Base-by-base conservation (phyloP, 1,140 invertebrate genomes). In the Magallana ariakensis region DNA sequence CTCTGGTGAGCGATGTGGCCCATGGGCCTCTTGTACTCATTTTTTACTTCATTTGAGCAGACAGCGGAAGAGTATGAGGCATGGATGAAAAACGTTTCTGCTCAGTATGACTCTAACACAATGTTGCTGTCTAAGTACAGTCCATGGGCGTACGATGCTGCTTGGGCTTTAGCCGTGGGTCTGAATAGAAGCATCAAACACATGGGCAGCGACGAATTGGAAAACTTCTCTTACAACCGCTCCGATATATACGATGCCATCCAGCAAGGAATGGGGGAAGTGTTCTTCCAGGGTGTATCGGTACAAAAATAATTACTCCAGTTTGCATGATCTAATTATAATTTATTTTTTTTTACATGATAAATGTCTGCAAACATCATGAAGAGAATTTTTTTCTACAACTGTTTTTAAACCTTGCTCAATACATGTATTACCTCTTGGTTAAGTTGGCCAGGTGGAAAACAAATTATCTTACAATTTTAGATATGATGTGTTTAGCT, bases 61-160 rank as follows among this genome's bases (percentile, higher is more conserved):
- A 86, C 85, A 16, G 54, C 84, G 2, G 54, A 19, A 1, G 85
- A 88, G 19, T 88, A 88, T 66, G 70, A 82, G 22, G 9, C 57
- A 16, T 87, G 80, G 33, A 85, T 89, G 33, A 87, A 56, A 9
- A 55, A 87, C 1, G 9, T 87, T 16, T 75, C 66, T 3, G 8
- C 53, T 16, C 53, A 26, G n/a, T 10, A 54, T 19, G 8, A 75
- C 83, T 56, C n/a, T 53, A 83, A 5, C 84, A 85, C 84, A 83
- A 55, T 70, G 53, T 8, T 70, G 10, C 46, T 88, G 15, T 81
- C 87, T 8, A 58, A 83, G 62, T 81, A 60, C 11, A 82, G 86
- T 80, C 85, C 87, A 0, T 91, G 83, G 82, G 85, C 88, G 0
- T 92, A 90, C 58, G 91, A 91, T 85, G 86, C 90, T 2, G 87